Evolutionary conservation across 2,797 vertebrate genomes (phyloP).

Genomic region (Sitta carolinensis): DNA sequence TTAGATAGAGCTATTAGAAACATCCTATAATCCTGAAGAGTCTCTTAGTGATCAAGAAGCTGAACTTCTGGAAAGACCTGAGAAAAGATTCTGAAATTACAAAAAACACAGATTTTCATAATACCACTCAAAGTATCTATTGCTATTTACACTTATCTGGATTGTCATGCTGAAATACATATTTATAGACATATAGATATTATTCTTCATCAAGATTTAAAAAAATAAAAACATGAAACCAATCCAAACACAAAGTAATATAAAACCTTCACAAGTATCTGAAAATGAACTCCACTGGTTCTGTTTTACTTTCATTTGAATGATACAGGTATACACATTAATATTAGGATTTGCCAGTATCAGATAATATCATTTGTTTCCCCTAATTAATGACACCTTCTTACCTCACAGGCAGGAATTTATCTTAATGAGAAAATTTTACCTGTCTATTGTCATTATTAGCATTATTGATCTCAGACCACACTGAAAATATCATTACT

Average conservation of each 20-base stretch:
- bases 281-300: not conserved
- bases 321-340: not conserved
- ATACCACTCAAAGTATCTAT: not conserved
- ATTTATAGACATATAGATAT: not conserved
- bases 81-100: not conserved
- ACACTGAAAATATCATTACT: not conserved
- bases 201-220: not conserved
- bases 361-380: not conserved
- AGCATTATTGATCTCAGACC: not conserved
- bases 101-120: not conserved
- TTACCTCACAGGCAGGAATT: not conserved
- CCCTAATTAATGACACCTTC: not conserved
- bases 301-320: not conserved
- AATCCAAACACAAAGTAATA: not conserved
- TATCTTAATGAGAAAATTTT: not conserved
- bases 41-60: not conserved
- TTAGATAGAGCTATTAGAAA: not conserved
- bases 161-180: not conserved
- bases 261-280: not conserved
- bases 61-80: not conserved
- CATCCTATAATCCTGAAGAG: not conserved
- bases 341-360: not conserved
- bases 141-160: not conserved
- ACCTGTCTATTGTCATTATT: not conserved
- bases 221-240: too few species aligned